These are phyloP conservation scores for Aporophyla lueneburgensis DNA, from an alignment of 2,888 invertebrate genomes.

Conservation along the genomic window DNA sequence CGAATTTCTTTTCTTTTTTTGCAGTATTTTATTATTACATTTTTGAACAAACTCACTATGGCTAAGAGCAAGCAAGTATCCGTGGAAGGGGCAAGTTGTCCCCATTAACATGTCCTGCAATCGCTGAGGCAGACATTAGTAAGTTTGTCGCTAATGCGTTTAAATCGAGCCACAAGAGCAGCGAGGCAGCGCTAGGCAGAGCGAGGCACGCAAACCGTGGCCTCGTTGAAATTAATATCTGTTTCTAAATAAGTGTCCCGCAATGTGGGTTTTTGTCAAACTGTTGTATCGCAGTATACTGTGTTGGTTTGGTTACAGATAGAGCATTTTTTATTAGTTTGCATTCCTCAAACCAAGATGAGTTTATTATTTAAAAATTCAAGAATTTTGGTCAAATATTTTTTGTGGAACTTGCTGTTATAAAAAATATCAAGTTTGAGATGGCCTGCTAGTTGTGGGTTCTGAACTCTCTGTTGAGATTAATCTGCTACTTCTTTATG, in stretches of 20 bases:
- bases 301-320: conserved; percentile 57
- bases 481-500: not conserved
- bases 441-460: too few relatives aligned
- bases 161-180: conserved; percentile 66
- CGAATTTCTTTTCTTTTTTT: too few relatives aligned
- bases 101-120: not conserved
- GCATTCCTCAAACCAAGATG: conserved; percentile 45
- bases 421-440: too few relatives aligned
- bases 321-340: conserved; percentile 47
- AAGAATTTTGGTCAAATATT: conserved; percentile 49
- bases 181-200: conserved; percentile 74
- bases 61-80: not conserved
- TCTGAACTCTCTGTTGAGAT: not conserved
- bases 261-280: conserved; percentile 80
- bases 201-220: conserved; percentile 83
- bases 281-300: conserved; percentile 55
- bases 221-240: conserved; percentile 87
- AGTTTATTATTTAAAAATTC: conserved; percentile 49
- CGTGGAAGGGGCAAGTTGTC: not conserved
- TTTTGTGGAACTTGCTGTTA: conserved; percentile 20
- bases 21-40: not conserved
- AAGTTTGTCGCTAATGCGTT: conserved; percentile 64
- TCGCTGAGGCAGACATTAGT: conserved; percentile 54
- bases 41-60: too few relatives aligned
- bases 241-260: conserved; percentile 86